Evolutionary conservation across 2,113 vertebrate species (phyloP).

Genomic region (Argyrosomus japonicus): DNA sequence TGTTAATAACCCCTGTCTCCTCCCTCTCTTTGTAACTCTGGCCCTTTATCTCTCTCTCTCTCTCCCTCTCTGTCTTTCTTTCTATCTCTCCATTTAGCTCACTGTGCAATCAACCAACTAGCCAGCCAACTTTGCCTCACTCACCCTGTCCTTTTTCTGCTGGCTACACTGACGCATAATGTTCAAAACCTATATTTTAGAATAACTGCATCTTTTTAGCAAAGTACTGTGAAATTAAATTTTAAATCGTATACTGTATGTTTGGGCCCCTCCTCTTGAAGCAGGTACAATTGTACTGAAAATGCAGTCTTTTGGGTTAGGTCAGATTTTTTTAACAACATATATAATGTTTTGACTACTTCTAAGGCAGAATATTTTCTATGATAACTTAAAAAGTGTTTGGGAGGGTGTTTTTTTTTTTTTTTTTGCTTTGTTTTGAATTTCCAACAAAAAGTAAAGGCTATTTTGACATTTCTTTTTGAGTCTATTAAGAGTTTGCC

Average conservation of each 20-base stretch:
- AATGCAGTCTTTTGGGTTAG: conserved; percentile 31
- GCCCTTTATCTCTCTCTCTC: conserved; percentile 36
- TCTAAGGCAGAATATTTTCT: conserved; percentile 68
- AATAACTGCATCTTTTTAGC: conserved; percentile 50
- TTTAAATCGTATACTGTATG: conserved; percentile 13
- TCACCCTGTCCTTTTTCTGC: conserved; percentile 31
- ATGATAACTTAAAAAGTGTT: conserved; percentile 38
- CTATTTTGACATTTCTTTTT: conserved; percentile 65
- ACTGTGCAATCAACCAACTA: conserved; percentile 47
- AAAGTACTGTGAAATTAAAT: conserved; percentile 52
- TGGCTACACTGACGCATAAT: conserved; percentile 23
- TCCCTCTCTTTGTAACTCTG: conserved; percentile 33
- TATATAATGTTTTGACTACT: conserved; percentile 59
- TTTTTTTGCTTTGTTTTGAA: conserved; percentile 20
- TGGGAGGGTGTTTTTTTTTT: neutral
- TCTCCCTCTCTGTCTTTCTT: neutral
- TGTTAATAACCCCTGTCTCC: conserved; percentile 42
- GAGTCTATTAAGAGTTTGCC: conserved; percentile 48
- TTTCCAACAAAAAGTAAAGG: conserved; percentile 59
- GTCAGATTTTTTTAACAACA: conserved; percentile 58
- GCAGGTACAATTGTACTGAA: conserved; percentile 51
- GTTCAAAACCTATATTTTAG: conserved; percentile 57
- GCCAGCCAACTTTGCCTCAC: conserved; percentile 60
- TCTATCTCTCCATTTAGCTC: conserved; percentile 40
- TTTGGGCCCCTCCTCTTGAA: conserved; percentile 45